These are phyloP conservation scores for Myotis daubentonii DNA, from an alignment of 2,797 vertebrate species.

Conservation along the genomic window DNA sequence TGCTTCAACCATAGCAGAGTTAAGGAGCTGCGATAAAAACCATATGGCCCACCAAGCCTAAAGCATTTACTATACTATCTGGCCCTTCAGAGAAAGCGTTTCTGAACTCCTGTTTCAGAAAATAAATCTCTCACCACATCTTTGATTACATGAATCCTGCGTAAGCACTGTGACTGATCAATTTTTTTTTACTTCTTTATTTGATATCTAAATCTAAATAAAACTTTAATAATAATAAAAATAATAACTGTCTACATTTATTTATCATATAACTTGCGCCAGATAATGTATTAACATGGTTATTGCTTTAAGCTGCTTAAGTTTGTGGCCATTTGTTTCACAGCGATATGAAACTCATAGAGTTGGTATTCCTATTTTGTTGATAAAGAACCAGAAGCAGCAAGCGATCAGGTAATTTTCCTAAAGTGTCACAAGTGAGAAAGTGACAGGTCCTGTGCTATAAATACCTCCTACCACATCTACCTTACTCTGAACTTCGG, in stretches of 20 bases:
- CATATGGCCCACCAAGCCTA: neutral
- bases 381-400: neutral
- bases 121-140: neutral
- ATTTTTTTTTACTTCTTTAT: conserved; percentile 29
- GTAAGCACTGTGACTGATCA: neutral
- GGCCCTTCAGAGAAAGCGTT: neutral
- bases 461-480: neutral
- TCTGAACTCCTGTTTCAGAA: neutral
- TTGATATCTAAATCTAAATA: neutral
- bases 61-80: neutral
- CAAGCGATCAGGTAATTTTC: neutral
- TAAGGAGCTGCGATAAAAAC: neutral
- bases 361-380: neutral
- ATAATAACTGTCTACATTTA: neutral
- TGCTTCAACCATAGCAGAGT: neutral
- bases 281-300: neutral
- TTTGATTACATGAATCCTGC: neutral
- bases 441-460: neutral
- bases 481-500: neutral
- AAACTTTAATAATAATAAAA: neutral
- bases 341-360: neutral
- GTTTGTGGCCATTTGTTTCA: neutral
- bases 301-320: neutral
- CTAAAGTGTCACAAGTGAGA: neutral
- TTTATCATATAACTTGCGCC: neutral